These are phyloP conservation scores for Podotricha telesiphe DNA, from an alignment of 2,888 invertebrate genomes.

Conservation along the genomic window DNA sequence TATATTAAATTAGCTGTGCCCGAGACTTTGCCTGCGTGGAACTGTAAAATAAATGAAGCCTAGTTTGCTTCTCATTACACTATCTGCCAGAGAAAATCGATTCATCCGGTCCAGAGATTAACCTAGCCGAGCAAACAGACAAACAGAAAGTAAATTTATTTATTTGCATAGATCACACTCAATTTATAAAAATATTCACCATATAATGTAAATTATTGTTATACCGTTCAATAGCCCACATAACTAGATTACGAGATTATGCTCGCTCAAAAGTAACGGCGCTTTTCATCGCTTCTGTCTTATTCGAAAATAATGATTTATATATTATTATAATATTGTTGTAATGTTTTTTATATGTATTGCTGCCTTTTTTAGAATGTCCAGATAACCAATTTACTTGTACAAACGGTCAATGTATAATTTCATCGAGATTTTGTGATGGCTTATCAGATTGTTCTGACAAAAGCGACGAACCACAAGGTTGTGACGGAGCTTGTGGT, in stretches of 20 bases:
- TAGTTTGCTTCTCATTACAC: no score
- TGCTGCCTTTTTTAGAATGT: conserved; percentile 67
- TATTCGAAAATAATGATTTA: neutral
- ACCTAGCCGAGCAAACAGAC: no score
- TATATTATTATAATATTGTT: no score
- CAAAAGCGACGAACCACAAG: conserved; percentile 87
- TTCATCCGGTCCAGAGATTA: no score
- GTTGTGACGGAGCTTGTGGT: conserved; percentile 81
- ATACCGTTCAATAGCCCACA: conserved; percentile 60
- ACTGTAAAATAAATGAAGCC: no score
- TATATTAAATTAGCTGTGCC: neutral
- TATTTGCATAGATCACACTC: no score
- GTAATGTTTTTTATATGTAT: neutral
- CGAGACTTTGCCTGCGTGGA: no score
- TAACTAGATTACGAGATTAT: conserved; percentile 68
- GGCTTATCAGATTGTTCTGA: conserved; percentile 87
- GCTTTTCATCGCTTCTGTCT: conserved; percentile 39
- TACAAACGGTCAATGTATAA: conserved; percentile 86
- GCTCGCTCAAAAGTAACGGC: conserved; percentile 66
- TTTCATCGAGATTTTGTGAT: conserved; percentile 87
- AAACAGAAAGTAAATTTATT: no score
- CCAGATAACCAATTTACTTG: conserved; percentile 81
- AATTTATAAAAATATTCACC: conserved; percentile 1
- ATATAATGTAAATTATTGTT: conserved; percentile 40
- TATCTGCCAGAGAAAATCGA: no score